Base-by-base conservation (phyloP, 2,797 vertebrate species). In the Hemibagrus guttatus region DNA sequence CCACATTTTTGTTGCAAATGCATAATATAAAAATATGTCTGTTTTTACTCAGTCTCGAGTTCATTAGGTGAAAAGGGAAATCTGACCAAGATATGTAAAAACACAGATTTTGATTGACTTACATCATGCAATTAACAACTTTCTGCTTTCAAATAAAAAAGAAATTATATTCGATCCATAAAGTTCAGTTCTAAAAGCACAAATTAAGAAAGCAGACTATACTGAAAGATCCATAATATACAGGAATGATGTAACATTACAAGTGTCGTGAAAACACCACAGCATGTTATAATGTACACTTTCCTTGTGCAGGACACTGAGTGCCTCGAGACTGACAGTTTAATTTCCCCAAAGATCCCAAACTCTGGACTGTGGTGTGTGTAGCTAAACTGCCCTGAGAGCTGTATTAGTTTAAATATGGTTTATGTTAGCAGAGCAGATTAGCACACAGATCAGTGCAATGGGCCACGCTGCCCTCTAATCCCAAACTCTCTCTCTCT, bases 391-490 rank as follows among this genome's bases (percentile, higher is more conserved):
- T 52, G 9, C 79, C 28, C 21, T 56, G 74, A 31, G 21, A 79
- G 21, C 31, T 56, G 31, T 35, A 52, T 64, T 64, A 35, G 52
- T 14, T 71, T 56, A 80, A 69, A 69, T 42, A 66, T 80, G 17
- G 52, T 19, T 49, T 23, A 11, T 42, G 17, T 76, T 42, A 86
- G 58, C 59, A 83, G 26, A 68, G 14, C 11, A 78, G 81, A 76
- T 76, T 56, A 83, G 35, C n/a, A 61, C 75, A 54, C 54, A 86
- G 35, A 39, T 46, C 26, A 16, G 23, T 17, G 31, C 17, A 72
- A 78, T 26, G 46, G 28, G n/a, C 52, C 75, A 21, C 46, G 78
- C 79, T 80, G 72, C 75, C 66, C 59, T 61, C 61, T 59, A 78
- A 54, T 69, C 78, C 13, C 83, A 68, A 54, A 76, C 49, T 19